A percentile compares a stretch with the other conserved stretches of the same genome.
phyloP scores from a whole-genome alignment of 1,140 invertebrate species.

The Manduca sexta region DNA sequence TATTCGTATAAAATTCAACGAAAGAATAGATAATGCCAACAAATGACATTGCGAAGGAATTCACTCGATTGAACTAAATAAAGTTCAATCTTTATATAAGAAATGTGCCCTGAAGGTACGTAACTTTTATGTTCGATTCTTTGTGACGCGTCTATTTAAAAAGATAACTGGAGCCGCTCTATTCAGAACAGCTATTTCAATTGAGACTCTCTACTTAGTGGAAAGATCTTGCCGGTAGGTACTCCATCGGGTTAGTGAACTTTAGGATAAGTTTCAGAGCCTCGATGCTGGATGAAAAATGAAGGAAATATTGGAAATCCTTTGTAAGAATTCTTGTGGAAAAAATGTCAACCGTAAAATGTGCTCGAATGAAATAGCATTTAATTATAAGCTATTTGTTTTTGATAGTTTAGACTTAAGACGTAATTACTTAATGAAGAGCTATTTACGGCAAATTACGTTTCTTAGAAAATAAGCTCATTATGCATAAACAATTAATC shows the following conservation, averaged over 20 bases:
- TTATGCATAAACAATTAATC: too few relatives aligned
- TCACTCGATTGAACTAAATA: slow-evolving; percentile 9
- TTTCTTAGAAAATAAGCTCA: too few relatives aligned
- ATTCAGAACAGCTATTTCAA: slow-evolving; percentile 21
- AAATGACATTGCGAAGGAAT: slow-evolving; percentile 3
- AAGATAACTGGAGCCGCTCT: slow-evolving; percentile 24
- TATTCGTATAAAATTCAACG: too few relatives aligned
- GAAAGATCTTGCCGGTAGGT: slow-evolving; percentile 9
- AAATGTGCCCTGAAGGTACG: slow-evolving; percentile 5
- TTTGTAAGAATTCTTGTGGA: too few relatives aligned
- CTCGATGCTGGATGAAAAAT: too few relatives aligned
- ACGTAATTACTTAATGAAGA: too few relatives aligned
- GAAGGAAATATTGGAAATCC: too few relatives aligned
- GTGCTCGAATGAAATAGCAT: too few relatives aligned
- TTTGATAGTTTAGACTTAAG: too few relatives aligned
- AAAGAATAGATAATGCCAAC: not conserved
- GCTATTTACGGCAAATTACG: too few relatives aligned
- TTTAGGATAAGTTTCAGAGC: not conserved
- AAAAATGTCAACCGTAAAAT: too few relatives aligned
- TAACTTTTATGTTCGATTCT: slow-evolving; percentile 20
- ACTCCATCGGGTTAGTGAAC: slow-evolving; percentile 2
- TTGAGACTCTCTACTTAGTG: slow-evolving; percentile 8
- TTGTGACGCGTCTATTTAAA: slow-evolving; percentile 24
- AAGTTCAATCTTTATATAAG: slow-evolving; percentile 13
- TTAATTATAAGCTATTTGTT: too few relatives aligned